Conservation (phyloP, 2,113 vertebrate species). For the Rhinolophus ferrumequinum region DNA sequence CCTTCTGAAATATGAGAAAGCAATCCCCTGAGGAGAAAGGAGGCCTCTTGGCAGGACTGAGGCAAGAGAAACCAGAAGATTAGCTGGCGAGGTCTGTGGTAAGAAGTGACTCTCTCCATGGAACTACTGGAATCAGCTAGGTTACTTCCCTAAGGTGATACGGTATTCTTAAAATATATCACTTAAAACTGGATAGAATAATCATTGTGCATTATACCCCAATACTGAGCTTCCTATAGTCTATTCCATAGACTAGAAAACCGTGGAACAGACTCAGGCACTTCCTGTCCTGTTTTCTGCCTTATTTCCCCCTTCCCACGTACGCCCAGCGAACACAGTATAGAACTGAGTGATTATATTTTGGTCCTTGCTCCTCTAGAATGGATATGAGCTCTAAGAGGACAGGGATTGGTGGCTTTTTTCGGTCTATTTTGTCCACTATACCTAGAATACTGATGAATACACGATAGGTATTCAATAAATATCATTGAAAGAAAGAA, state of each 20-base stretch:
- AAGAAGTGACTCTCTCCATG: neutral
- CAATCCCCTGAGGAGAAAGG: neutral
- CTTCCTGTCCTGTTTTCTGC: neutral
- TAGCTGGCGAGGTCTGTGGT: neutral
- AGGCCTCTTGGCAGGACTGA: slow-evolving; percentile 10
- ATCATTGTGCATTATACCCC: neutral
- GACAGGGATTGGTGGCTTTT: neutral
- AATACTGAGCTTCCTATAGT: neutral
- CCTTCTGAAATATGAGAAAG: slow-evolving; percentile 53
- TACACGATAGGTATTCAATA: neutral
- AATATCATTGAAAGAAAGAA: neutral
- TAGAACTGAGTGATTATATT: neutral
- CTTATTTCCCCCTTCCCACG: neutral
- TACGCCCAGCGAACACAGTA: neutral
- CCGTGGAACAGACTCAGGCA: neutral
- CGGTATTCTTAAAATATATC: neutral
- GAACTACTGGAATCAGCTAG: neutral
- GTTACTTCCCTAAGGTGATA: neutral
- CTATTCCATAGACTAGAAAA: neutral
- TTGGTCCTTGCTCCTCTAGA: neutral
- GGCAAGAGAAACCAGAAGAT: neutral
- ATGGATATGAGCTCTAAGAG: neutral
- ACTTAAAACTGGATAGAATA: neutral
- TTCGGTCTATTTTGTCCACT: neutral
- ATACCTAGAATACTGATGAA: neutral